Base-by-base conservation (phyloP, 2,113 vertebrate genomes). In the Petroica traversi region DNA sequence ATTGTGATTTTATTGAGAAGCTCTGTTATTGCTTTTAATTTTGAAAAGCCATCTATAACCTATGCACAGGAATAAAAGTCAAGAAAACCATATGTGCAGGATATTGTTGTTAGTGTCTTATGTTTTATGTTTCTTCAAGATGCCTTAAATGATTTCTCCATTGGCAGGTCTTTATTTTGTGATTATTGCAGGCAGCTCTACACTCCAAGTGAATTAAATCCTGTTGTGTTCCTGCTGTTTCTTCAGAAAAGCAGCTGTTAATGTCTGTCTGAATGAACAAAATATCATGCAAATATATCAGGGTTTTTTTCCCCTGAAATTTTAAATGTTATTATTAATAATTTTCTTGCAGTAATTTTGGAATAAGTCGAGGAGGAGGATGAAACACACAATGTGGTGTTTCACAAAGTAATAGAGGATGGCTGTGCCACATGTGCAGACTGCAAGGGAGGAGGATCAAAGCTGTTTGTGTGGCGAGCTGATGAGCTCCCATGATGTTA, bases 1-100 rank as follows among this genome's bases (percentile, higher is more conserved):
- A 46, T 66, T 93, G 75, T 88, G 85, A 92, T 97, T 97, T 90
- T 93, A 96, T 73, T 79, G 88, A 83, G 78, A 68, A 76, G 41
- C 63, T 92, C 25, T 73, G 54, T 88, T 94, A 93, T 45, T 95
- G 94, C 75, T 85, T 92, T 94, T 97, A 90, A 95, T 96, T 96
- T 88, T 76, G 83, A 92, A 88, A 79, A 90, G 58, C 45, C 78
- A 93, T 94, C 90, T 92, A 92, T 93, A 94, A 92, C 79, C 55
- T 62, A 38, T 86, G 87, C 75, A 58, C 48, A 77, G 72, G 79
- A 92, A 88, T 84, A 82, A 88, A 83, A 80, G 38, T 77, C 72
- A 34, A 63, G 72, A 73, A 95, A 94, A 62, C 83, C 88, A 71
- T 91, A 88, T 94, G 90, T 83, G 93, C 83, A 78, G 83, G 91